Conservation (phyloP, 2,888 invertebrate species). For the Nomada flava region DNA sequence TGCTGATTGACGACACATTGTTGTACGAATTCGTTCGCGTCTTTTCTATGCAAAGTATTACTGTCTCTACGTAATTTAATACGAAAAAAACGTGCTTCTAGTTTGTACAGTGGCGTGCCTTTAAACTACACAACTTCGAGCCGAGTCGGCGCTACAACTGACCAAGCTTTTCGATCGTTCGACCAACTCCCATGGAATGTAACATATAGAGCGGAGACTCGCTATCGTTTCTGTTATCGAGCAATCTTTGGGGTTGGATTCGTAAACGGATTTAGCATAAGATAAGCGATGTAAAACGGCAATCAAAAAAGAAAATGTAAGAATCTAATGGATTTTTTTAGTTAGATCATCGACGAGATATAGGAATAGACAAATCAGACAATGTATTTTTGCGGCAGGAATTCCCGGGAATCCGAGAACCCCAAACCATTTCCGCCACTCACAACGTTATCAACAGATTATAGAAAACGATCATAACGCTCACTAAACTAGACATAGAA, state of each 20-base stretch:
- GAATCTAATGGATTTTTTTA: not conserved
- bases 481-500: no score
- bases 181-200: conserved; percentile 64
- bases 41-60: conserved; percentile 49
- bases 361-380: not conserved
- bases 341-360: not conserved
- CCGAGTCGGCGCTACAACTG: conserved; percentile 84
- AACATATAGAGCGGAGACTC: conserved; percentile 58
- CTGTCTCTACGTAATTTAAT: conserved; percentile 68
- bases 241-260: conserved; percentile 33
- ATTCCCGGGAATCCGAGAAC: no score
- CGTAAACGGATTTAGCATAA: conserved; percentile 29
- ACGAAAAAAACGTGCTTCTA: conserved; percentile 79
- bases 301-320: not conserved
- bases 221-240: conserved; percentile 38
- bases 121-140: conserved; percentile 82
- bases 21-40: conserved; percentile 27
- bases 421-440: no score
- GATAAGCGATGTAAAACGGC: not conserved
- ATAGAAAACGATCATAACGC: no score
- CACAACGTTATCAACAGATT: no score
- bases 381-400: no score
- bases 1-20: conserved; percentile 78
- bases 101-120: conserved; percentile 82
- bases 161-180: conserved; percentile 73